These are phyloP conservation scores for Neolamprologus caudopunctatus DNA, from an alignment of 2,113 vertebrate species.

Conservation along the genomic window DNA sequence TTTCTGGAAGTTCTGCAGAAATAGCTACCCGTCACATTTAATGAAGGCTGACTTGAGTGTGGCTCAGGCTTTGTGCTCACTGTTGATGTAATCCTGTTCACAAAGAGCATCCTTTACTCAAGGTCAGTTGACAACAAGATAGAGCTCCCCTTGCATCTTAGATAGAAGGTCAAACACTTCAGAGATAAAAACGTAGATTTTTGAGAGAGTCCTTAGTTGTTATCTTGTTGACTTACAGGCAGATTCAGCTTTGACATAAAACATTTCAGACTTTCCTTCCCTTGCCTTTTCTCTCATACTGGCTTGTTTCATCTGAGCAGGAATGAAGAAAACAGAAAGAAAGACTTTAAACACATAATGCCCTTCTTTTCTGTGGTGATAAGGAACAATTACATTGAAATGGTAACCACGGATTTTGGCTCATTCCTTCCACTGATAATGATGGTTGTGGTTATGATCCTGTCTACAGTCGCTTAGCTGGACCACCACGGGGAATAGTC, in stretches of 20 bases:
- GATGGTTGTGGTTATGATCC: conserved; percentile 28
- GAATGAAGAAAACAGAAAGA: not conserved
- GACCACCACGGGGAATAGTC: conserved; percentile 11
- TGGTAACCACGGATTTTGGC: conserved; percentile 8
- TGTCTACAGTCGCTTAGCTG: conserved; percentile 1
- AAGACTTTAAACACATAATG: not conserved
- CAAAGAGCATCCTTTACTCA: not conserved
- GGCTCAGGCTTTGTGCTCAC: not conserved
- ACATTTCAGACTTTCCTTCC: not conserved
- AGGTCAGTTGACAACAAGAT: not conserved
- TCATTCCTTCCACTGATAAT: conserved; percentile 35
- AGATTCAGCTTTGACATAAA: not conserved
- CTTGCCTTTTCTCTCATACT: not conserved
- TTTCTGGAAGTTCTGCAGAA: not conserved
- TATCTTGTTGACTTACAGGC: not conserved
- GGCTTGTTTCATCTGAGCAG: not conserved
- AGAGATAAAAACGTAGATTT: not conserved
- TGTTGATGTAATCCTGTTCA: not conserved
- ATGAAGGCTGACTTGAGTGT: not conserved
- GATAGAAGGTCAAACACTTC: not conserved
- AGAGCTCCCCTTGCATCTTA: not conserved
- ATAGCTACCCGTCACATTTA: not conserved
- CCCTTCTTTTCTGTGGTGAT: conserved; percentile 25
- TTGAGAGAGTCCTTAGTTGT: not conserved
- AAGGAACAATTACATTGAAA: conserved; percentile 27